Evolutionary conservation across 2,113 vertebrate genomes (phyloP), one percentile per base, ranked within the genome.

Genomic region (Burhinus bistriatus): DNA sequence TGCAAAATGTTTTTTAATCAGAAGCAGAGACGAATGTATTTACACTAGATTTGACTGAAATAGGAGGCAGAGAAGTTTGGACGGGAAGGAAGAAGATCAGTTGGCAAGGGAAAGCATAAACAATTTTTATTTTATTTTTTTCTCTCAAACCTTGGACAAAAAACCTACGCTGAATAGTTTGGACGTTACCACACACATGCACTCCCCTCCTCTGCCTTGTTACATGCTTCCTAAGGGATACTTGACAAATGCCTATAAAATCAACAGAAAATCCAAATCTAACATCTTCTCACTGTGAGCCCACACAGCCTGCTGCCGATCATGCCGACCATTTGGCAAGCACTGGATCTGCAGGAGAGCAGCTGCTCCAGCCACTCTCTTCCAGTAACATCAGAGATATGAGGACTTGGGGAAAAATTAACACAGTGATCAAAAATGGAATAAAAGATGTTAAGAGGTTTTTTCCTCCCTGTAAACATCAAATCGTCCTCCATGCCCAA

Each of bases 381-480:
- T 97, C 93, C 94, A 98, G 97, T 36, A 97, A 97, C 97, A 98
- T 97, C 97, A 97, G 97, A 98, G 95, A 97, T 97, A 98, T 0
- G 97, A 98, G 97, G 97, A 98, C 96, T 98, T 78, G 47, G 98
- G 97, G 98, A 98, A 83, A 96, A 97, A 98, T 98, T 98, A 98
- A 95, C 97, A 71, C 80, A 97, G 97, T 11, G 78, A 98, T 97
- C 97, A 97, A 97, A 98, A 97, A 93, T 92, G 93, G 93, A 96
- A 96, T 97, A 98, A 97, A 96, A 97, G 97, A 98, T 96, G 96
- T 95, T 95, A 97, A 96, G 96, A 96, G 96, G 71, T 94, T 97
- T 94, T 90, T 89, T 83, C 90, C 90, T 96, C 97, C 94, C 95
- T 93, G 96, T 97, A 98, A 98, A 98, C 95, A 98, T 81, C 90